Percentiles rank a stretch among this genome's conserved stretches.
These are phyloP conservation scores for Lathamus discolor DNA, from an alignment of 2,113 vertebrate species.

Conservation along the genomic window DNA sequence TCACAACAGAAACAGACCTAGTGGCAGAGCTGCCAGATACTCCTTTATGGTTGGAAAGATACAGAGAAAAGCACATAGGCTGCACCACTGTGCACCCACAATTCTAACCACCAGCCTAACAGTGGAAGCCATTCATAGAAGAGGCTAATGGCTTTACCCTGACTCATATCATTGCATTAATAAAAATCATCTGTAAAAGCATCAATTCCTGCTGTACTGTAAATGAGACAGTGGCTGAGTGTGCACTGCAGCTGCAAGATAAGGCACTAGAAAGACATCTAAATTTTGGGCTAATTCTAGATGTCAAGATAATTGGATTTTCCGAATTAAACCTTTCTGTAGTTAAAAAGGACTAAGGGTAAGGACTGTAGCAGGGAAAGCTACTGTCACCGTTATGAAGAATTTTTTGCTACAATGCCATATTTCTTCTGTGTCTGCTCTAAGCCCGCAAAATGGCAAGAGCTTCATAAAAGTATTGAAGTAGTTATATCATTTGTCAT, in stretches of 20 bases:
- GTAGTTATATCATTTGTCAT: not conserved
- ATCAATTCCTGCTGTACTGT: constrained; percentile 35
- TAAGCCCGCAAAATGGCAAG: constrained; percentile 30
- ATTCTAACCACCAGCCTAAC: constrained; percentile 25
- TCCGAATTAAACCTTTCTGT: constrained; percentile 65
- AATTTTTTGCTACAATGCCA: constrained; percentile 6
- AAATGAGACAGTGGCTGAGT: constrained; percentile 12
- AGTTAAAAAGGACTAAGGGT: constrained; percentile 64
- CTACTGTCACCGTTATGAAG: constrained; percentile 54
- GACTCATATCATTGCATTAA: constrained; percentile 55
- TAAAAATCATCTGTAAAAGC: constrained; percentile 63
- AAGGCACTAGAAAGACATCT: constrained; percentile 59
- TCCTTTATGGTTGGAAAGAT: constrained; percentile 35
- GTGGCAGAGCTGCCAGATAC: constrained; percentile 20
- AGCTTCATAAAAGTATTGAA: constrained; percentile 29
- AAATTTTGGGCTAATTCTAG: constrained; percentile 67
- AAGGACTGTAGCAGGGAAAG: constrained; percentile 44
- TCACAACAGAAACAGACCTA: constrained; percentile 25
- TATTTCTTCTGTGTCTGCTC: constrained; percentile 10
- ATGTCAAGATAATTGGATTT: constrained; percentile 71
- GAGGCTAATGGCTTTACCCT: constrained; percentile 49
- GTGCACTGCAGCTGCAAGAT: constrained; percentile 34
- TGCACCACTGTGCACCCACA: constrained; percentile 16
- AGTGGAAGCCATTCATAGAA: constrained; percentile 27
- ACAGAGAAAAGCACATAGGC: not conserved